Base-by-base conservation (phyloP, 2,888 invertebrate genomes). In the Odontocerum albicorne region DNA sequence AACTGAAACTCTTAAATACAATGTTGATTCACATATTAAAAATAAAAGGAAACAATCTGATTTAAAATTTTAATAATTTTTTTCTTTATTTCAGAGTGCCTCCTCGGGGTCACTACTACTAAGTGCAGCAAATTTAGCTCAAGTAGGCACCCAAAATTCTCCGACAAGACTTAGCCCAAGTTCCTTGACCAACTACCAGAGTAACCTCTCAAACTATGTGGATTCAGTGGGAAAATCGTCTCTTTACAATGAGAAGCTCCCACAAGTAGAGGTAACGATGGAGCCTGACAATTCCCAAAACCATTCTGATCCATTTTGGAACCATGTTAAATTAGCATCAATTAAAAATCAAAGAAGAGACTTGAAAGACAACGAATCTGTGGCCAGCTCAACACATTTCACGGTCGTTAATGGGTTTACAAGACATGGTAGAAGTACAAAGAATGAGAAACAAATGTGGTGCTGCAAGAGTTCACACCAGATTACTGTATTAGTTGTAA, bases 381-480 rank as follows among this genome's bases (percentile, higher is more conserved):
- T 90, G 57, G 91, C 90, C 47, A 91, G 91, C 73, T 91, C 91
- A 58, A 91, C 88, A 67, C 91, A 92, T 72, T 92, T 92, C 70
- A 92, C 92, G 8, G 88, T 92, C 50, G 87, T 92, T 57, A 91
- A 91, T 68, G 88, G 88, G 50, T 82, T 86, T 64, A 82, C 84
- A 49, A 82, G 86, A 65, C 80, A 81, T 59, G 69, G 71, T 45
- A 81, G 84, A 67, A 74, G 81, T 59, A 79, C 77, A 59, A 84
- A 85, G 66, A 81, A 80, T 62, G 80, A 80, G 63, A 75, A 75
- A 39, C 80, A 79, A 65, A 76, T 82, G 40, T 87, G 86, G 66
- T 89, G 89, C 69, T 90, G 89, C 70, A 80, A 85, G 67, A 84
- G 85, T 63, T 82, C 83, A 55, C 87, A 91, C 66, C 90, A 90